A percentile compares a stretch with the other conserved stretches of the same genome.
These are phyloP conservation scores for Pogoniulus pusillus DNA, from an alignment of 2,797 vertebrate species.

Conservation along the genomic window DNA sequence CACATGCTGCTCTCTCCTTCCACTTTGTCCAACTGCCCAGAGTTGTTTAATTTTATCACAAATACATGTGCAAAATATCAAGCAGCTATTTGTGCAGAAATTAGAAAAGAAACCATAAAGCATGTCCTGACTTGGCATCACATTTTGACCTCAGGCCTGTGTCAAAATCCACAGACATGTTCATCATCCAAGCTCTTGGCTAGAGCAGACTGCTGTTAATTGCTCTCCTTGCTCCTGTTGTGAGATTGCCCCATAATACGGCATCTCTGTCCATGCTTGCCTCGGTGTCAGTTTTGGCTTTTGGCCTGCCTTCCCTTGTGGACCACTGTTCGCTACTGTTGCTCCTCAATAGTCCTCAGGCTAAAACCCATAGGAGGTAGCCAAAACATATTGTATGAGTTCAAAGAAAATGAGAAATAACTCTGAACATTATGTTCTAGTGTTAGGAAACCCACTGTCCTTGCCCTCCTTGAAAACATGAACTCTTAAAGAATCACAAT, in stretches of 20 bases:
- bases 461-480: neutral
- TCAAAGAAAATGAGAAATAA: neutral
- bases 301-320: neutral
- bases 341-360: fast-evolving
- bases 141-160: neutral
- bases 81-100: neutral
- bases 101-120: neutral
- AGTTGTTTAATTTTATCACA: neutral
- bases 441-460: neutral
- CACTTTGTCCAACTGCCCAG: neutral
- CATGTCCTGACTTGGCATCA: neutral
- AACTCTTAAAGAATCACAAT: neutral
- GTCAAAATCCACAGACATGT: neutral
- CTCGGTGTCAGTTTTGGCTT: neutral
- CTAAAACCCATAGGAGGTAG: neutral
- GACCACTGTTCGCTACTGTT: neutral
- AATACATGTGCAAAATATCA: neutral
- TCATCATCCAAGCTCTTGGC: neutral
- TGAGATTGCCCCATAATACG: neutral
- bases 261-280: neutral
- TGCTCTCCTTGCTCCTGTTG: neutral
- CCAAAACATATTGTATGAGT: neutral
- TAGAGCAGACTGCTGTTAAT: neutral
- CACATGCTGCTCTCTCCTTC: neutral
- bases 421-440: neutral